Conservation (phyloP, 2,113 vertebrate genomes). For the Engystomops pustulosus region DNA sequence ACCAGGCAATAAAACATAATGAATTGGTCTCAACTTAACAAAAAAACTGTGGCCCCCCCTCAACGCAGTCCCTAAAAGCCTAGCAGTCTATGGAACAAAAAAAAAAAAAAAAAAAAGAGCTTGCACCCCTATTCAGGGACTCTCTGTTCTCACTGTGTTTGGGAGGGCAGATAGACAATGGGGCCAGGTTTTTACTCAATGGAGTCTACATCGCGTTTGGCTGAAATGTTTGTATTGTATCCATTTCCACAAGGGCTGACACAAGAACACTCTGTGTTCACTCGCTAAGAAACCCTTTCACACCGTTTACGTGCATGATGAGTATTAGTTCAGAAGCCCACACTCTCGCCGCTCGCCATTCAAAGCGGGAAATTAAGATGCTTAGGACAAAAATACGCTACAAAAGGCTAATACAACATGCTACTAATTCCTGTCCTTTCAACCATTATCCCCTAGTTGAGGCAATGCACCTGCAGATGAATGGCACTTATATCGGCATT, state of each 20-base stretch:
- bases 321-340: constrained; percentile 95
- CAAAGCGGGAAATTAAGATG: constrained; percentile 99
- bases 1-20: constrained; percentile 99
- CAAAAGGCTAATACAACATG: constrained; percentile 99
- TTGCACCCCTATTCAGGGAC: constrained; percentile 88
- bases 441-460: constrained; percentile 93
- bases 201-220: constrained; percentile 97
- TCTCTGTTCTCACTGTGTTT: constrained; percentile 69
- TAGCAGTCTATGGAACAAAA: constrained; percentile 98
- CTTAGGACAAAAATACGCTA: constrained; percentile 97
- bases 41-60: constrained; percentile 86
- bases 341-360: constrained; percentile 97
- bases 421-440: constrained; percentile 96
- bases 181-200: constrained; percentile 93
- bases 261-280: constrained; percentile 99
- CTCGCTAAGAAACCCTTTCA: constrained; percentile 98
- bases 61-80: constrained; percentile 97
- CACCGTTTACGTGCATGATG: constrained; percentile 98
- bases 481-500: constrained; percentile 93
- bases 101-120: too few species aligned
- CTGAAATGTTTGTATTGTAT: constrained; percentile 99
- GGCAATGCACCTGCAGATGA: constrained; percentile 99
- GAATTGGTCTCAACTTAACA: constrained; percentile 99
- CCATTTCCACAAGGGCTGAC: constrained; percentile 99
- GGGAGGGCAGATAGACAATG: constrained; percentile 78